Percentiles rank a stretch among this genome's conserved stretches.
Evolutionary conservation across 2,888 invertebrate genomes (phyloP).

Genomic region (Watsonalla cultraria): DNA sequence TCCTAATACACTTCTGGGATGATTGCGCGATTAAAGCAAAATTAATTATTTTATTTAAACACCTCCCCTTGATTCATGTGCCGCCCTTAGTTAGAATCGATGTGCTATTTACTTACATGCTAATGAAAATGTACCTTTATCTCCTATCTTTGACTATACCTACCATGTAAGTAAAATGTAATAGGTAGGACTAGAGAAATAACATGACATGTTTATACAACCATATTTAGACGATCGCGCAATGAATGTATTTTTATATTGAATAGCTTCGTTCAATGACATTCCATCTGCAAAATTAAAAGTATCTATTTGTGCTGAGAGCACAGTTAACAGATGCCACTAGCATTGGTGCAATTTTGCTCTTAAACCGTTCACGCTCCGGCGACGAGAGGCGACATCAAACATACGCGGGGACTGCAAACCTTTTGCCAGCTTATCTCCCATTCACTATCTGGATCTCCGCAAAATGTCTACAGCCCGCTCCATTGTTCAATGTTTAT

Average conservation of each 20-base stretch:
- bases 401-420: conserved; percentile 68
- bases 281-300: conserved; percentile 76
- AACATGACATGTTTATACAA: conserved; percentile 10
- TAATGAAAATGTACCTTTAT: not conserved
- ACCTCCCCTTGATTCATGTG: not conserved
- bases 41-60: conserved; percentile 57
- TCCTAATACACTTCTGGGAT: conserved; percentile 74
- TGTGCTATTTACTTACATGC: not conserved
- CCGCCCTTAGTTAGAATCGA: not conserved
- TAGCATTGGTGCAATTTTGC: conserved; percentile 70
- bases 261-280: conserved; percentile 37
- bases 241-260: conserved; percentile 32
- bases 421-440: conserved; percentile 78
- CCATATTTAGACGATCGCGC: conserved; percentile 15
- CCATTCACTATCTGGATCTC: conserved; percentile 71
- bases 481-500: conserved; percentile 72
- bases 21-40: conserved; percentile 67
- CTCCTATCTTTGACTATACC: too few species aligned
- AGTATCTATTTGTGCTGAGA: conserved; percentile 65
- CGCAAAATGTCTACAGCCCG: conserved; percentile 64
- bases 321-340: conserved; percentile 72
- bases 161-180: too few species aligned
- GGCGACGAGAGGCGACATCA: conserved; percentile 74
- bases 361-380: conserved; percentile 72
- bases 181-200: conserved; percentile 1